Evolutionary conservation across 2,888 invertebrate species (phyloP).

Genomic region (Blomia tropicalis): DNA sequence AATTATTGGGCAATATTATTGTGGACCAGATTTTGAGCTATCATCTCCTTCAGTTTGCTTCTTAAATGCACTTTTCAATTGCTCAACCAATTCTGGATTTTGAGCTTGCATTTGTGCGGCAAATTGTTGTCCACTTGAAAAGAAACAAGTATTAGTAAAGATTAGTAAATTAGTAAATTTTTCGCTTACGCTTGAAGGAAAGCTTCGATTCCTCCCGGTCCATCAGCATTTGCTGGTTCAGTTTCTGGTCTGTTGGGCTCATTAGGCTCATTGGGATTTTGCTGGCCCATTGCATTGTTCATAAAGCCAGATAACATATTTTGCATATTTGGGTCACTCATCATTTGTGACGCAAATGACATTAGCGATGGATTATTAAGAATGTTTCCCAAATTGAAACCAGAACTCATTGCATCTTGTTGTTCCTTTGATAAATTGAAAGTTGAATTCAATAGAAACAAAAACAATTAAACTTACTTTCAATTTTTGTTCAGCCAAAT

Average conservation of each 20-base stretch:
- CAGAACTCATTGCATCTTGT: conserved; percentile 21
- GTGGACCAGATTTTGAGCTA: no score
- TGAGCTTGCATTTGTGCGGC: conserved; percentile 63
- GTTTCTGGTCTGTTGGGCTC: not conserved
- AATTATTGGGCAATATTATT: not conserved
- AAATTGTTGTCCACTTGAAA: conserved; percentile 58
- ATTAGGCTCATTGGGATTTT: not conserved
- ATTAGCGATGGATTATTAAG: conserved; percentile 49
- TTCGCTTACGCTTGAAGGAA: conserved; percentile 42
- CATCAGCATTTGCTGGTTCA: conserved; percentile 5
- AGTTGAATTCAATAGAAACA: not conserved
- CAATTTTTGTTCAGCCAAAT: conserved; percentile 56
- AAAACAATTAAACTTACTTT: not conserved
- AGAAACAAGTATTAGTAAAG: not conserved
- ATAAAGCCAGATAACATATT: conserved; percentile 43
- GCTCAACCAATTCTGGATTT: conserved; percentile 67
- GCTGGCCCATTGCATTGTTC: not conserved
- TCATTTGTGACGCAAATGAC: conserved; percentile 66
- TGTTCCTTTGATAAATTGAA: conserved; percentile 25
- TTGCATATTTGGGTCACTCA: conserved; percentile 66
- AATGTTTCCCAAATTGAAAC: conserved; percentile 23
- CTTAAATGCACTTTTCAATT: conserved; percentile 48
- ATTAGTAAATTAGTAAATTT: not conserved
- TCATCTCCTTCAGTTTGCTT: conserved; percentile 3
- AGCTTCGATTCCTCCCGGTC: conserved; percentile 36